Conservation (phyloP, 2,888 invertebrate species). For the Pyrochroa serraticornis region DNA sequence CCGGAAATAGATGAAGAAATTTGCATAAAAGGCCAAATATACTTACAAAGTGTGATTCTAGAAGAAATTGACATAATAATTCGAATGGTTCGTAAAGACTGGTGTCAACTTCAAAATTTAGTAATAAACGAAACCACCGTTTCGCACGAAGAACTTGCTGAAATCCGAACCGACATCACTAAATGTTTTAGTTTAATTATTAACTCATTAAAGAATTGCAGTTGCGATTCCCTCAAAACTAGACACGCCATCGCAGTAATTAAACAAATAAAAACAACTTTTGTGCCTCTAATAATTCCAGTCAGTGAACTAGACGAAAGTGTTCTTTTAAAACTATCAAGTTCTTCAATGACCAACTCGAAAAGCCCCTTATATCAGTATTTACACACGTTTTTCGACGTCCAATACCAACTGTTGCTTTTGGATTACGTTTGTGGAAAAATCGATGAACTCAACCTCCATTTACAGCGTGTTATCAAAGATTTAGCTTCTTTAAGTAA, state of each 20-base stretch:
- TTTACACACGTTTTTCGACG: conserved; percentile 44
- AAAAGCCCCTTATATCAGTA: conserved; percentile 42
- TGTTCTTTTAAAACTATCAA: conserved; percentile 35
- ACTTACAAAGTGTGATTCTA: background rate
- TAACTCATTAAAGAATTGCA: conserved; percentile 32
- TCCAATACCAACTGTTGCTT: conserved; percentile 38
- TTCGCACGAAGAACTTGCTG: conserved; percentile 30
- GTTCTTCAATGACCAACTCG: conserved; percentile 25
- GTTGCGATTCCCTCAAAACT: conserved; percentile 25
- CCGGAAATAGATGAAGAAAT: background rate
- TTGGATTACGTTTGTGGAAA: conserved; percentile 33
- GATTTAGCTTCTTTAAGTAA: conserved; percentile 43
- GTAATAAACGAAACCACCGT: conserved; percentile 38
- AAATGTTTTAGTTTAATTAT: conserved; percentile 35
- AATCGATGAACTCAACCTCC: conserved; percentile 12
- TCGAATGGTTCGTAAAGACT: conserved; percentile 39
- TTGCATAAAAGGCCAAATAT: background rate
- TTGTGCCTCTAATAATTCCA: conserved; percentile 24
- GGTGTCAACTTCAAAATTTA: conserved; percentile 46
- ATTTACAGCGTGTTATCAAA: conserved; percentile 36
- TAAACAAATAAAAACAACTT: conserved; percentile 28
- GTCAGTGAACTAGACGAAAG: conserved; percentile 35
- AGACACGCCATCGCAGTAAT: conserved; percentile 27
- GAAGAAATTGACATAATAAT: conserved; percentile 40
- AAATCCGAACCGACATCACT: conserved; percentile 41